These are phyloP conservation scores for Acromyrmex heyeri DNA, from an alignment of 1,140 invertebrate genomes.

Conservation along the genomic window DNA sequence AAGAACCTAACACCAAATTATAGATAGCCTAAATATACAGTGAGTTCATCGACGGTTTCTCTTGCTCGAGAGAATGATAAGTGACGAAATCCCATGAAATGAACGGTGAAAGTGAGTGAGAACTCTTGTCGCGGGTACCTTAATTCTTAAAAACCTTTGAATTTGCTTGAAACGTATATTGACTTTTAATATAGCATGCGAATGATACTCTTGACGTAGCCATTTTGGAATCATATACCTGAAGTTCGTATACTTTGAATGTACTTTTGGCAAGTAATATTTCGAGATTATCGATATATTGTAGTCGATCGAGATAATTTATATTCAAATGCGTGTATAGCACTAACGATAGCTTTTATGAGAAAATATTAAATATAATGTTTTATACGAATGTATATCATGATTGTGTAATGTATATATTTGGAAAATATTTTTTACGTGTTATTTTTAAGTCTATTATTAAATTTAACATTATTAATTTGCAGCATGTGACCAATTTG, in stretches of 20 bases:
- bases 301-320: background rate
- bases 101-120: background rate
- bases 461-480: background rate
- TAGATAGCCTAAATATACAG: background rate
- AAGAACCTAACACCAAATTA: background rate
- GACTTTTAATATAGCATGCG: no score
- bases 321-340: background rate
- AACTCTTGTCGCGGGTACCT: no score
- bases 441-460: background rate
- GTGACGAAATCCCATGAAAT: background rate
- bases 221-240: background rate
- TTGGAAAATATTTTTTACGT: background rate
- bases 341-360: background rate
- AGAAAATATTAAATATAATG: background rate
- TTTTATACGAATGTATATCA: background rate
- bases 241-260: no score
- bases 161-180: background rate
- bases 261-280: background rate
- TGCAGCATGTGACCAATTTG: background rate
- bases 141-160: background rate
- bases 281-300: conserved; percentile 14
- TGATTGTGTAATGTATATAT: background rate
- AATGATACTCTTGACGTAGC: background rate
- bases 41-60: background rate
- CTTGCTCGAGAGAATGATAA: background rate